phyloP scores from a whole-genome alignment of 2,113 vertebrate genomes.

The Dolichallabes microphthalmus region DNA sequence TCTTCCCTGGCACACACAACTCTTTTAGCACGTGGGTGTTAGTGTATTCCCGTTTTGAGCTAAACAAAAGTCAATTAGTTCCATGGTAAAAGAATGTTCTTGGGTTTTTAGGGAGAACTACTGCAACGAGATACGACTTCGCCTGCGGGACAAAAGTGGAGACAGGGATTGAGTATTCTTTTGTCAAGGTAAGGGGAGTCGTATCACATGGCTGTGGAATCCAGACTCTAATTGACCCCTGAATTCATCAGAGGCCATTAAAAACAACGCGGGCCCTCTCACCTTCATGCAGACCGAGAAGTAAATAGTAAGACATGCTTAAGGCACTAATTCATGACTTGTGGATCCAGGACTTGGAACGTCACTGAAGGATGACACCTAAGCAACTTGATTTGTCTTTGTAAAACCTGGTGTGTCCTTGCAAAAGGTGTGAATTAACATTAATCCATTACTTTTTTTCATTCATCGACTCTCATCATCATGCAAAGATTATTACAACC shows the following conservation, averaged over 20 bases:
- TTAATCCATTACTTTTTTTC: background rate
- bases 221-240: constrained; percentile 51
- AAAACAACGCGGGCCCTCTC: constrained; percentile 49
- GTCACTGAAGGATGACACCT: constrained; percentile 20
- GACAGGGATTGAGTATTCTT: constrained; percentile 47
- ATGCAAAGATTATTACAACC: background rate
- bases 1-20: constrained; percentile 18
- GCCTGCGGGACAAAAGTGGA: constrained; percentile 40
- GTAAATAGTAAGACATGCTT: constrained; percentile 36
- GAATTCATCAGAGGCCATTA: constrained; percentile 54
- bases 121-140: constrained; percentile 40
- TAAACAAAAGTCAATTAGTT: constrained; percentile 51
- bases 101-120: constrained; percentile 26
- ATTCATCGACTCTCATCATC: background rate
- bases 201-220: constrained; percentile 56
- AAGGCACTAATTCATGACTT: constrained; percentile 34
- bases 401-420: background rate
- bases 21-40: constrained; percentile 51
- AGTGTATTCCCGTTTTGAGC: constrained; percentile 41
- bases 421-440: background rate
- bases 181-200: constrained; percentile 53
- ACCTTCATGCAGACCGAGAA: constrained; percentile 33
- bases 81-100: constrained; percentile 39
- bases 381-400: background rate
- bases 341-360: constrained; percentile 22